Percentiles rank a stretch among this genome's conserved stretches.
phyloP scores from a whole-genome alignment of 92 coral and sea anemone species.

The Porites evermanni region DNA sequence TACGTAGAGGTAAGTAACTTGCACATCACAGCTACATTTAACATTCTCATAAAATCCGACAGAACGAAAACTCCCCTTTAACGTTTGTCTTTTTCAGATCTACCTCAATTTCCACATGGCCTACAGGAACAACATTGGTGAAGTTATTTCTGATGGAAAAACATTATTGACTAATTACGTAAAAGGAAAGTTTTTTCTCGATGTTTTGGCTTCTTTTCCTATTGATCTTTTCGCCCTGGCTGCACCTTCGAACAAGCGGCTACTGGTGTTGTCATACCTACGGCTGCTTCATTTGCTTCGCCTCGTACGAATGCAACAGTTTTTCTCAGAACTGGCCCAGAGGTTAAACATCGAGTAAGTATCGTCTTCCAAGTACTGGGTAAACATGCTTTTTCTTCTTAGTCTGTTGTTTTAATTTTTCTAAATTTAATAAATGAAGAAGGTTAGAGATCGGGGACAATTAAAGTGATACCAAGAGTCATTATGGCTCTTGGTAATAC shows the following conservation, averaged over 20 bases:
- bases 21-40: background rate
- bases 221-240: slow-evolving; percentile 82
- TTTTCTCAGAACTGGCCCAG: slow-evolving; percentile 68
- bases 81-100: slow-evolving; percentile 48
- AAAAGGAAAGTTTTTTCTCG: slow-evolving; percentile 75
- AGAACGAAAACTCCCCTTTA: background rate
- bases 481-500: no score
- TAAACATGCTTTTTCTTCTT: background rate
- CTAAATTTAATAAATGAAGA: no score
- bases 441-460: no score
- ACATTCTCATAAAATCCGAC: background rate
- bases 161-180: slow-evolving; percentile 69
- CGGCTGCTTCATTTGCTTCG: slow-evolving; percentile 79
- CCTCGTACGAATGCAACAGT: slow-evolving; percentile 82
- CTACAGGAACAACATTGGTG: slow-evolving; percentile 73
- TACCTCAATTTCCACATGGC: slow-evolving; percentile 86
- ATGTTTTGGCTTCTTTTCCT: slow-evolving; percentile 81
- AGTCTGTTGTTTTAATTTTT: no score
- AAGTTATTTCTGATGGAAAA: slow-evolving; percentile 70
- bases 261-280: slow-evolving; percentile 74
- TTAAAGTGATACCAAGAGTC: no score
- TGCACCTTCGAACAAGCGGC: slow-evolving; percentile 68
- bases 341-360: slow-evolving; percentile 85
- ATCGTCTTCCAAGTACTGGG: background rate
- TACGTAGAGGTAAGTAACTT: slow-evolving; percentile 66